phyloP scores from a whole-genome alignment of 2,113 vertebrate species.

The Nycticebus coucang region DNA sequence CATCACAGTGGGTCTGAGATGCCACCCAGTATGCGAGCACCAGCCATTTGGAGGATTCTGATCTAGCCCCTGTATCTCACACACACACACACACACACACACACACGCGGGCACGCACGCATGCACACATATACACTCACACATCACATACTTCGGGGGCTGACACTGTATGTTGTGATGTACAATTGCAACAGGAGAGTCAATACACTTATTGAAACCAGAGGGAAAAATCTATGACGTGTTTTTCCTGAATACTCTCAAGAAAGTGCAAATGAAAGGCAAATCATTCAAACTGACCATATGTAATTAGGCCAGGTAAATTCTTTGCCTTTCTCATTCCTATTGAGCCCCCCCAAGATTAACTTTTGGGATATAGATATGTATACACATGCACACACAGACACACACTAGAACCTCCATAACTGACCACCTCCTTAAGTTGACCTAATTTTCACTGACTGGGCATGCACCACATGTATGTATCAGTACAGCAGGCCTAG shows the following conservation, averaged over 20 bases:
- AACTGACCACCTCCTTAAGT: too few species aligned
- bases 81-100: not conserved
- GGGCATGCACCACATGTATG: too few species aligned
- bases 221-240: not conserved
- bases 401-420: too few species aligned
- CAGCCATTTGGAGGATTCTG: not conserved
- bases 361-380: not conserved
- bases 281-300: not conserved
- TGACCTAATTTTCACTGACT: too few species aligned
- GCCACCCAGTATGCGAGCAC: not conserved
- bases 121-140: not conserved
- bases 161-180: not conserved
- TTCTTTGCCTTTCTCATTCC: not conserved
- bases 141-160: not conserved
- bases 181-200: not conserved
- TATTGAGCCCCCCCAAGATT: not conserved
- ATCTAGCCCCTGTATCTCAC: not conserved
- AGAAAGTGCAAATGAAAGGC: constrained; percentile 7
- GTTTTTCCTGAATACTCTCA: not conserved
- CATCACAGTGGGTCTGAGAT: not conserved
- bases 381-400: too few species aligned
- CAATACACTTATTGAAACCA: not conserved
- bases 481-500: too few species aligned
- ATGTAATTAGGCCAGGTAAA: constrained; percentile 4
- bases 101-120: not conserved